These are phyloP conservation scores for Agraylea sexmaculata DNA, from an alignment of 1,140 invertebrate genomes.

Conservation along the genomic window DNA sequence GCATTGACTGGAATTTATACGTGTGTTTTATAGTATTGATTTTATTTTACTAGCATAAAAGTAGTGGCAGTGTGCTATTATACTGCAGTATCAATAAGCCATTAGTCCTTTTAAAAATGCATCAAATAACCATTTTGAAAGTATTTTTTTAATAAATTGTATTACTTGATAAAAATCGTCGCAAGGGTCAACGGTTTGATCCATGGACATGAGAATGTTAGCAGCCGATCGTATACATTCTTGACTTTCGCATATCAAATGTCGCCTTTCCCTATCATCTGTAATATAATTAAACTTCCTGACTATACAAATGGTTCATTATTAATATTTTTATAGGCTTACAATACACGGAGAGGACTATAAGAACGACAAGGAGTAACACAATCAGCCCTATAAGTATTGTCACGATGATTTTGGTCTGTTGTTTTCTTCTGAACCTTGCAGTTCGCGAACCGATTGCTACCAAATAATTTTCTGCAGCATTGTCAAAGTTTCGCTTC, in stretches of 20 bases:
- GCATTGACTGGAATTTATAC: too few relatives aligned
- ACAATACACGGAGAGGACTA: constrained; percentile 37
- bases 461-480: constrained; percentile 23
- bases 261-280: constrained; percentile 28
- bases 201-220: constrained; percentile 48
- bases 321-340: constrained; percentile 18
- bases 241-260: constrained; percentile 37
- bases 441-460: constrained; percentile 36
- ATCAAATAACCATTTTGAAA: too few relatives aligned
- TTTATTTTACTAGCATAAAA: too few relatives aligned
- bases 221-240: constrained; percentile 51
- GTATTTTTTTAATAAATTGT: constrained; percentile 1
- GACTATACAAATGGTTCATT: constrained; percentile 1
- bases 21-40: too few relatives aligned
- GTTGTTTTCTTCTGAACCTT: constrained; percentile 42
- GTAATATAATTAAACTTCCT: constrained; percentile 10
- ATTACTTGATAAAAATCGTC: constrained; percentile 52
- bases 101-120: too few relatives aligned
- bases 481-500: constrained; percentile 9
- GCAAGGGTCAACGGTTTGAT: constrained; percentile 46
- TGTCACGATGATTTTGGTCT: constrained; percentile 33
- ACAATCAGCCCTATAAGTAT: constrained; percentile 30
- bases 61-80: too few relatives aligned
- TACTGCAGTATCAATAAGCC: too few relatives aligned
- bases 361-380: constrained; percentile 31